A percentile compares a stretch with the other conserved stretches of the same genome.
Conservation (phyloP, 2,113 vertebrate species). For the Aramus guarauna region DNA sequence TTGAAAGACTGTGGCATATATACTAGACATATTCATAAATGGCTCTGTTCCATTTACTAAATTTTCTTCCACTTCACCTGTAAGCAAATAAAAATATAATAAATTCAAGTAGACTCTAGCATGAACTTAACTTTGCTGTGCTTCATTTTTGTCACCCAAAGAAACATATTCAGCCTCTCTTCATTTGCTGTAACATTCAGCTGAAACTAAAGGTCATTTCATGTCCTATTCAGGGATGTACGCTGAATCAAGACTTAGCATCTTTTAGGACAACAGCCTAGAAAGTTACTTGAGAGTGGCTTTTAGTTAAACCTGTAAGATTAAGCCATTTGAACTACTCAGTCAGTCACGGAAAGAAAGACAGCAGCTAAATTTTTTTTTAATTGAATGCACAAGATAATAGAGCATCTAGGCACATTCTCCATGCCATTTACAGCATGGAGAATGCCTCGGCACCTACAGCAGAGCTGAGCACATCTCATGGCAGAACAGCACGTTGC, state of each 20-base stretch:
- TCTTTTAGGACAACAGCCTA: neutral
- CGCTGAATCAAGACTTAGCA: neutral
- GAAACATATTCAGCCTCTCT: neutral
- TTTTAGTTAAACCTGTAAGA: neutral
- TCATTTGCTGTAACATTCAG: neutral
- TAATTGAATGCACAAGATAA: neutral
- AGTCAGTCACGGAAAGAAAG: neutral
- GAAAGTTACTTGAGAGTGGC: neutral
- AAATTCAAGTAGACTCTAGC: neutral
- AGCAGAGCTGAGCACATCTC: neutral
- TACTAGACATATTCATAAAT: neutral
- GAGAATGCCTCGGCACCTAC: neutral
- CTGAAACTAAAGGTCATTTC: neutral
- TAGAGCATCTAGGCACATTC: neutral
- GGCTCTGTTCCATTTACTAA: neutral
- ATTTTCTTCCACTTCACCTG: neutral
- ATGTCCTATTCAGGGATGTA: neutral
- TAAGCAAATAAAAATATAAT: neutral
- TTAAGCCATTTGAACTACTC: neutral
- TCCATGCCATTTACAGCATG: neutral
- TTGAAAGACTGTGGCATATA: neutral
- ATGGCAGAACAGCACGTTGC: fast-evolving
- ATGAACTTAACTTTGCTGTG: neutral
- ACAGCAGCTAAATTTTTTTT: neutral
- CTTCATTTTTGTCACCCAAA: neutral